Conservation (phyloP, 2,113 vertebrate genomes). For the Hiodon tergisus region DNA sequence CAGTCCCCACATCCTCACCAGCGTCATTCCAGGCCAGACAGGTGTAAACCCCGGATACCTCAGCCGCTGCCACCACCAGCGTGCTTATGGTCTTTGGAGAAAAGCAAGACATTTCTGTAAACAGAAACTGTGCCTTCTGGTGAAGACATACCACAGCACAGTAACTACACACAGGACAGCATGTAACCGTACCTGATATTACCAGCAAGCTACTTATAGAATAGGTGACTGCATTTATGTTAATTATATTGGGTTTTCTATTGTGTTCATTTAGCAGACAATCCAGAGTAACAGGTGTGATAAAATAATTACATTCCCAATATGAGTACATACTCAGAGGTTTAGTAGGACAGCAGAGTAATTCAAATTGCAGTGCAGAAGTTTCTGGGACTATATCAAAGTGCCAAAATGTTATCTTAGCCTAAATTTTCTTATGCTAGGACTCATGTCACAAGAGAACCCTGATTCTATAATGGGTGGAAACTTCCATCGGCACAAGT, state of each 20-base stretch:
- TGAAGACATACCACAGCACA: not conserved
- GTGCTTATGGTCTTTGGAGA: constrained; percentile 66
- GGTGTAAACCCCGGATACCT: constrained; percentile 63
- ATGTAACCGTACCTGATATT: not conserved
- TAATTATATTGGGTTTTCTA: not conserved
- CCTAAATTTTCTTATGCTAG: no score
- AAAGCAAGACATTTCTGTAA: not conserved
- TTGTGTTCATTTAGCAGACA: not conserved
- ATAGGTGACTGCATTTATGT: not conserved
- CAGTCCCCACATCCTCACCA: constrained; percentile 44
- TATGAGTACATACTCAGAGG: no score
- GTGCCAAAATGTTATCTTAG: no score
- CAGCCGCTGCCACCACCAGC: constrained; percentile 53
- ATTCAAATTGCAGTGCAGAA: no score
- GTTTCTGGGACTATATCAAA: no score
- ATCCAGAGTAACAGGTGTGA: not conserved
- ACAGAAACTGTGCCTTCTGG: not conserved
- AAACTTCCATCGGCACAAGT: not conserved
- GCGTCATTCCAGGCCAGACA: constrained; percentile 67
- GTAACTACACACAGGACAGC: not conserved
- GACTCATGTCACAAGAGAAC: no score
- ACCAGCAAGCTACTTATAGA: not conserved
- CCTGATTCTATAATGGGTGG: no score
- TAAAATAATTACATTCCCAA: no score
- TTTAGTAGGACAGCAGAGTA: no score